Evolutionary conservation across 2,888 invertebrate species (phyloP).

Genomic region (Stomorhina lunata): DNA sequence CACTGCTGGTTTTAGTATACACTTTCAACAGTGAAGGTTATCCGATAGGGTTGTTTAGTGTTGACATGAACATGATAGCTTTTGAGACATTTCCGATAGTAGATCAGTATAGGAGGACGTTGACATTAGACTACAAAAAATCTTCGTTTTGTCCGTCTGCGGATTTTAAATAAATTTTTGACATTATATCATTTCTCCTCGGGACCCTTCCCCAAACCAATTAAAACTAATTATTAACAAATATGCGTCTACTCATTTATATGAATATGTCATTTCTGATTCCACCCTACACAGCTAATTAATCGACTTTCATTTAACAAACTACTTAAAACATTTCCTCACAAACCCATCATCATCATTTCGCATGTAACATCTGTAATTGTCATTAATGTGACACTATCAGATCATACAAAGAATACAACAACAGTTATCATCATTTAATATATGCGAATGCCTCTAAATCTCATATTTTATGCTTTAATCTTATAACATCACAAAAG

Average conservation of each 20-base stretch:
- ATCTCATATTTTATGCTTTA: conserved; percentile 63
- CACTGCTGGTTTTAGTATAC: too few species aligned
- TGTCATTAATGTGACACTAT: conserved; percentile 59
- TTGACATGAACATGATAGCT: too few species aligned
- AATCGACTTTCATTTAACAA: conserved; percentile 37
- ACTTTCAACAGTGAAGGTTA: too few species aligned
- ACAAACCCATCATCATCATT: neutral
- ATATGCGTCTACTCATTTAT: too few species aligned
- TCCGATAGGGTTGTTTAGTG: too few species aligned
- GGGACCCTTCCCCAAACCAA: neutral
- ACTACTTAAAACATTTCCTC: conserved; percentile 4
- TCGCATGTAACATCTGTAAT: conserved; percentile 56
- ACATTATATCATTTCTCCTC: too few species aligned
- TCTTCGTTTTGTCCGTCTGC: too few species aligned
- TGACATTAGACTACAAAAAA: too few species aligned
- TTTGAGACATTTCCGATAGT: too few species aligned
- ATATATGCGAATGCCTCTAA: conserved; percentile 24
- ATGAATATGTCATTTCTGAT: neutral
- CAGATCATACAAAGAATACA: conserved; percentile 38
- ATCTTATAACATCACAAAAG: conserved; percentile 54
- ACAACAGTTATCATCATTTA: conserved; percentile 60
- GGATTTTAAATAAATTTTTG: too few species aligned
- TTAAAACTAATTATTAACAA: neutral
- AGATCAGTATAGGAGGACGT: too few species aligned
- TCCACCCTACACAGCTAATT: conserved; percentile 8